Evolutionary conservation across 2,888 invertebrate species (phyloP).

Genomic region (Phaedon cochleariae): DNA sequence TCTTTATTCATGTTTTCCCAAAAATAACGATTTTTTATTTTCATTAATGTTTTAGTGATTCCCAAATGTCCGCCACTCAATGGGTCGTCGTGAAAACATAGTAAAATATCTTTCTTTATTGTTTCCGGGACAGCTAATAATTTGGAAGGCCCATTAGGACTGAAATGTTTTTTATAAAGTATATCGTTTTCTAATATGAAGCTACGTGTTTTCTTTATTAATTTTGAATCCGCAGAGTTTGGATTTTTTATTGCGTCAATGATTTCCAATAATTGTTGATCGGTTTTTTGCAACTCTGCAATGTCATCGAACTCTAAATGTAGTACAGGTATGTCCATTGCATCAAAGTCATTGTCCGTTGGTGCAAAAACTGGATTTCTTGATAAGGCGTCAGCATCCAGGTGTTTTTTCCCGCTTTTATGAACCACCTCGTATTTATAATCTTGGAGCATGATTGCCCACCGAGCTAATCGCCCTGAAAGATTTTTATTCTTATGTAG

Average conservation of each 20-base stretch:
- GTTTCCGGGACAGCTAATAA: background rate
- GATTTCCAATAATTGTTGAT: background rate
- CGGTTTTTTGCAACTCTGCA: background rate
- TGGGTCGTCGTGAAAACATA: constrained; percentile 1
- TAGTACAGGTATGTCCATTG: background rate
- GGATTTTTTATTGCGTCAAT: background rate
- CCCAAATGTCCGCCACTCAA: background rate
- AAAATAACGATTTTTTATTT: constrained; percentile 4
- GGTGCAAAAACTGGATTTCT: background rate
- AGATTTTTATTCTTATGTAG: background rate
- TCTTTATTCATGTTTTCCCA: background rate
- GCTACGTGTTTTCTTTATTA: background rate
- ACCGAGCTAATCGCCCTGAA: background rate
- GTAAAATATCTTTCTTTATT: background rate
- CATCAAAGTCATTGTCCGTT: background rate
- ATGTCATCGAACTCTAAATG: background rate
- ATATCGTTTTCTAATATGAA: background rate
- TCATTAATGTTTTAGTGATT: background rate
- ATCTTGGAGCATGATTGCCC: background rate
- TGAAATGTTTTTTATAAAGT: background rate
- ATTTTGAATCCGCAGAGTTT: background rate
- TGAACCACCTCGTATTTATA: background rate
- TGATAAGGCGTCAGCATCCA: background rate
- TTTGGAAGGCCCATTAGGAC: background rate
- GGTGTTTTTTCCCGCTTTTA: constrained; percentile 2